A percentile compares a stretch with the other conserved stretches of the same genome.
phyloP scores from a whole-genome alignment of 2,797 vertebrate genomes.

The Cyprinodon diabolis region DNA sequence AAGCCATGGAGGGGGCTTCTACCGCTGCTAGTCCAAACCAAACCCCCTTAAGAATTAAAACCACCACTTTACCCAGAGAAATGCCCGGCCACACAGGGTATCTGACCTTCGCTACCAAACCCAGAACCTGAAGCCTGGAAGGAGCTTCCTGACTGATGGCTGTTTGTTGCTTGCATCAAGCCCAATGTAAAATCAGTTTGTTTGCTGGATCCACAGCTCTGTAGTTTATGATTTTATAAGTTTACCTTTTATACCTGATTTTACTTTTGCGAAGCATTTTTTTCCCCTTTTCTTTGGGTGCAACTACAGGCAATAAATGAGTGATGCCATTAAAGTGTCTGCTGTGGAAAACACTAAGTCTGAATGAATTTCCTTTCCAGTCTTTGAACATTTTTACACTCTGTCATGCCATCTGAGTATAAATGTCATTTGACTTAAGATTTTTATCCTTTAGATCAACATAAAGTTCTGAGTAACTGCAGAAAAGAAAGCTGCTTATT shows the following conservation, averaged over 20 bases:
- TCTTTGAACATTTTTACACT: no score
- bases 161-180: constrained; percentile 48
- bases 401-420: no score
- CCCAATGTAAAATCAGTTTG: constrained; percentile 30
- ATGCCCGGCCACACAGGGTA: constrained; percentile 96
- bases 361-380: no score
- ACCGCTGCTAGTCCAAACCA: constrained; percentile 37
- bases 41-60: constrained; percentile 80
- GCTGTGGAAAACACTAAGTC: not conserved
- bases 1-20: constrained; percentile 18
- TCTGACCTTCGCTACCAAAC: constrained; percentile 96
- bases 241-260: constrained; percentile 1
- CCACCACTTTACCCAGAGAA: constrained; percentile 86
- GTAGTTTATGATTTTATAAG: not conserved
- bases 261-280: not conserved
- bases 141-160: constrained; percentile 17
- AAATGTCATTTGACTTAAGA: no score
- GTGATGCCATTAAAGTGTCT: no score
- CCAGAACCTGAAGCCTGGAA: constrained; percentile 74
- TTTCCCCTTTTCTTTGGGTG: no score
- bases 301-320: not conserved
- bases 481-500: no score
- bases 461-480: no score
- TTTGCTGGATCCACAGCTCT: not conserved
- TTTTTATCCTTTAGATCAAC: no score